Evolutionary conservation across 2,888 invertebrate species (phyloP).

Genomic region (Ariolimax columbianus): DNA sequence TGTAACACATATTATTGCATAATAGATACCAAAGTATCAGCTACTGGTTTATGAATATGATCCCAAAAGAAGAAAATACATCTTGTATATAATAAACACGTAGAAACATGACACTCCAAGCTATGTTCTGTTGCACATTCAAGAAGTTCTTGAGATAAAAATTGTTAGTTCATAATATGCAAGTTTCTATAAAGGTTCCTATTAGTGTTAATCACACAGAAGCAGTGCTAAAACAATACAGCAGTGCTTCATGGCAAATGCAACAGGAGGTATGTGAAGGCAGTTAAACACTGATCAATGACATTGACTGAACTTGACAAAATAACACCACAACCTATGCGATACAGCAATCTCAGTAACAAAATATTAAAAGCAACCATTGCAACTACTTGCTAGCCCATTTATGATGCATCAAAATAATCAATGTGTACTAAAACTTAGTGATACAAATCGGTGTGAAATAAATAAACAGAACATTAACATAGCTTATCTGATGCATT

Average conservation of each 20-base stretch:
- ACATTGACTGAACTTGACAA: neutral
- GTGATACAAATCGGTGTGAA: neutral
- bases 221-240: neutral
- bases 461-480: constrained; percentile 1
- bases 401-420: neutral
- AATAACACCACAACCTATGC: constrained; percentile 6
- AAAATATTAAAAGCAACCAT: neutral
- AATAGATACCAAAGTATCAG: neutral
- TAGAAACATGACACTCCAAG: neutral
- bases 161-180: neutral
- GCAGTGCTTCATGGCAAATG: neutral
- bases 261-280: neutral
- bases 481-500: neutral
- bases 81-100: neutral
- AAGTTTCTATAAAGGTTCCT: neutral
- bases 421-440: neutral
- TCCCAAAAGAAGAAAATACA: neutral
- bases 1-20: neutral
- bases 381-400: neutral
- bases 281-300: neutral
- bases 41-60: neutral
- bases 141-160: neutral
- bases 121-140: neutral
- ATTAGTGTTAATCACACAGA: neutral
- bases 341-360: neutral